These are phyloP conservation scores for Leucosticte australis DNA, from an alignment of 2,113 vertebrate genomes.

Conservation along the genomic window DNA sequence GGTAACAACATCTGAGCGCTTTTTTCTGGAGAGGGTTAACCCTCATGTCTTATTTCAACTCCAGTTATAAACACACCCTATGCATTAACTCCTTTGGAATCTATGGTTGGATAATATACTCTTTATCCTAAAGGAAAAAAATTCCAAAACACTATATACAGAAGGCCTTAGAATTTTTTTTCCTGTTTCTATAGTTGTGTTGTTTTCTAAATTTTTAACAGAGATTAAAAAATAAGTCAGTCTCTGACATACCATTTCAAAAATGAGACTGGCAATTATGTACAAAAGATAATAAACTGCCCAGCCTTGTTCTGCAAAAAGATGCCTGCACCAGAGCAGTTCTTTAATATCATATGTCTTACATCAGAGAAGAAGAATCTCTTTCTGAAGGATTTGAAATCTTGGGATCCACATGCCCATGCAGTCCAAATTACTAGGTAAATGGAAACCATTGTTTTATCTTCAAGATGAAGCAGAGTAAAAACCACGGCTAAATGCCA, in stretches of 20 bases:
- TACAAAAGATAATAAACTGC: neutral
- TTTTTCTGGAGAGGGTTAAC: neutral
- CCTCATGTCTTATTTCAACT: neutral
- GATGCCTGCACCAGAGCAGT: neutral
- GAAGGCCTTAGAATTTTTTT: neutral
- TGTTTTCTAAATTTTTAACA: neutral
- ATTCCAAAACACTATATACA: accelerated
- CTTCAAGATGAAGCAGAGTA: neutral
- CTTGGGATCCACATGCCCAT: neutral
- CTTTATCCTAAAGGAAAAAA: neutral
- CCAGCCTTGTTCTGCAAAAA: neutral
- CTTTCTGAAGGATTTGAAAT: neutral
- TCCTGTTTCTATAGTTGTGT: neutral
- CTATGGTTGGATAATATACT: neutral
- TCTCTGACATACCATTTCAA: neutral
- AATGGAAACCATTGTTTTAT: neutral
- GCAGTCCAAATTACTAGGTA: neutral
- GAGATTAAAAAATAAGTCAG: neutral
- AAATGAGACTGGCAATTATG: neutral
- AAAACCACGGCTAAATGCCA: neutral
- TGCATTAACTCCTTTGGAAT: neutral
- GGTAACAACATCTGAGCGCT: neutral
- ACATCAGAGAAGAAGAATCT: neutral
- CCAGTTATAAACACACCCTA: neutral
- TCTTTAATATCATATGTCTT: neutral